These are phyloP conservation scores for Hirtodrosophila duncani DNA, from an alignment of 2,888 invertebrate genomes.

Conservation along the genomic window DNA sequence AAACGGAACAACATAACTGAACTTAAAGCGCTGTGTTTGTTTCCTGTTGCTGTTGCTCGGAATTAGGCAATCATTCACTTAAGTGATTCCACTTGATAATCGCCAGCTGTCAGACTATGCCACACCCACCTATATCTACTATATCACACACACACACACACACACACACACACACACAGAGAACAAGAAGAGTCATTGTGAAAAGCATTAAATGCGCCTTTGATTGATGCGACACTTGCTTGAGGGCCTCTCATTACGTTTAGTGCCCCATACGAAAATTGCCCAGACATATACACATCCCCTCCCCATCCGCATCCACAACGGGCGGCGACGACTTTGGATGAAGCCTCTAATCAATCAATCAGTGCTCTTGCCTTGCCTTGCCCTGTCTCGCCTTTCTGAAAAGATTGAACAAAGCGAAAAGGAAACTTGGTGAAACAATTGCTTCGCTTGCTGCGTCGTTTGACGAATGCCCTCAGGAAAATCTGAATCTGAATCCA, in stretches of 20 bases:
- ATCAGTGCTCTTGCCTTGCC: conserved; percentile 60
- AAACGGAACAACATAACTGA: conserved; percentile 3
- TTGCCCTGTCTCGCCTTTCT: background rate
- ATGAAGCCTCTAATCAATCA: conserved; percentile 71
- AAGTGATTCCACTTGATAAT: conserved; percentile 63
- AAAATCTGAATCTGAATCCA: conserved; percentile 27
- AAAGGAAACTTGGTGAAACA: conserved; percentile 59
- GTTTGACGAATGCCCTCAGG: conserved; percentile 68
- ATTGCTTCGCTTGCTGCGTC: conserved; percentile 51
- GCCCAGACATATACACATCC: background rate
- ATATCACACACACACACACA: background rate
- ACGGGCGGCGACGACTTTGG: too few species aligned
- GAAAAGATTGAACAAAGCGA: conserved; percentile 42
- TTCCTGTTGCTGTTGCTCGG: background rate
- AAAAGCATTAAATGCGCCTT: conserved; percentile 63
- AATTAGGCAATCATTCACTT: conserved; percentile 49
- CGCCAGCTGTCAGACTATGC: conserved; percentile 54
- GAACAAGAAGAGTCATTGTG: conserved; percentile 29
- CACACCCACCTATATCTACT: conserved; percentile 38
- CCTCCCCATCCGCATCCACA: background rate
- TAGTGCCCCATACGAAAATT: conserved; percentile 37
- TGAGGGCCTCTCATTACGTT: conserved; percentile 67
- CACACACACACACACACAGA: conserved; percentile 4
- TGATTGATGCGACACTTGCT: conserved; percentile 70
- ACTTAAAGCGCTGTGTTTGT: conserved; percentile 41